These are phyloP conservation scores for Endotricha flammealis DNA, from an alignment of 2,888 invertebrate species.

Conservation along the genomic window DNA sequence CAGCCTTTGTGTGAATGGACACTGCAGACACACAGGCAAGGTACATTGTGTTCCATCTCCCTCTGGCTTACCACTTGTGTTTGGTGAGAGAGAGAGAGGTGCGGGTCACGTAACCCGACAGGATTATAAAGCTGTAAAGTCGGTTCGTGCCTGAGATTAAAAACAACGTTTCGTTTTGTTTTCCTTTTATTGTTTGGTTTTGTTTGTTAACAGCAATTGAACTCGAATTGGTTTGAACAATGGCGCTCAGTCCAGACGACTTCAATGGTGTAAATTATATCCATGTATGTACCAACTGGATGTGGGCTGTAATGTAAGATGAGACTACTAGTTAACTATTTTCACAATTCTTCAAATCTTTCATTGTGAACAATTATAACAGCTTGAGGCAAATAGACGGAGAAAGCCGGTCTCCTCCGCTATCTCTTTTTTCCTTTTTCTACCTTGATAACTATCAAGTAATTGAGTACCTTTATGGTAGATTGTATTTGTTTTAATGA, in stretches of 20 bases:
- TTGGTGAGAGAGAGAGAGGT: constrained; percentile 27
- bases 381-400: no score
- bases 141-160: constrained; percentile 39
- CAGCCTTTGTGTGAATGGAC: constrained; percentile 66
- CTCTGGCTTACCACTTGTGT: constrained; percentile 20
- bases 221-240: constrained; percentile 6
- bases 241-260: not conserved
- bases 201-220: constrained; percentile 18
- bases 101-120: constrained; percentile 33
- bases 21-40: constrained; percentile 41
- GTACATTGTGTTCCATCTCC: constrained; percentile 30
- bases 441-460: no score
- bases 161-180: constrained; percentile 30
- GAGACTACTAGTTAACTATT: no score
- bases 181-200: constrained; percentile 28
- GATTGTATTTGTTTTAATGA: no score
- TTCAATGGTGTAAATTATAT: no score
- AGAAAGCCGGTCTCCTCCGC: no score
- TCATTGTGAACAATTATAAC: no score
- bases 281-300: no score
- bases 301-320: no score
- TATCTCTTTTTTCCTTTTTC: no score
- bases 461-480: no score
- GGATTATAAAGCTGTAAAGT: constrained; percentile 65
- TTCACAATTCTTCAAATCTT: no score